phyloP scores from a whole-genome alignment of 2,888 invertebrate genomes.

The Polyommatus icarus region DNA sequence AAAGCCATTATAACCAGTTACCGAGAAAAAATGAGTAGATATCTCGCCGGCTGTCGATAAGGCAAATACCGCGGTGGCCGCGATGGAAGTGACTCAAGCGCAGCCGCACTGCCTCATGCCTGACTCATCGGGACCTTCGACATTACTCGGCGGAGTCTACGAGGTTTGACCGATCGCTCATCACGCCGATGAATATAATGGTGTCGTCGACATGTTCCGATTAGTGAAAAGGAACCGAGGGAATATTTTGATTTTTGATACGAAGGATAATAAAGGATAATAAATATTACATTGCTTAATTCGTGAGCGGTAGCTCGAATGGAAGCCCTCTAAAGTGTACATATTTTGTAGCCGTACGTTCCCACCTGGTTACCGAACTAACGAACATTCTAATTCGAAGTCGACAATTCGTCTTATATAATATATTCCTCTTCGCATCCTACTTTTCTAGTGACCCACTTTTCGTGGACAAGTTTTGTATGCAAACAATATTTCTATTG shows the following conservation, averaged over 20 bases:
- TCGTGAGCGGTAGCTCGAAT: neutral
- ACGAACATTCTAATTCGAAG: neutral
- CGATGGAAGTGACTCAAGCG: slow-evolving; percentile 44
- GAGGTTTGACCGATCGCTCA: neutral
- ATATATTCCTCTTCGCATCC: neutral
- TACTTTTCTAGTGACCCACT: neutral
- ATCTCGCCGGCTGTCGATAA: slow-evolving; percentile 39
- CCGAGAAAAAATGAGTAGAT: slow-evolving; percentile 33
- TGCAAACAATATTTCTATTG: neutral
- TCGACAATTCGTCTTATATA: neutral
- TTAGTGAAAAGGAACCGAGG: neutral
- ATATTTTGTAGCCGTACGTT: neutral
- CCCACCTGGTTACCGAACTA: neutral
- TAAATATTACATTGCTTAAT: neutral
- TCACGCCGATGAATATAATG: neutral
- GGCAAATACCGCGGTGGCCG: slow-evolving; percentile 32
- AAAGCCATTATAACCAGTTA: slow-evolving; percentile 23
- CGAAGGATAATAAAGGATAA: neutral
- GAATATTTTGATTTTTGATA: neutral
- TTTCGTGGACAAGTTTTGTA: neutral
- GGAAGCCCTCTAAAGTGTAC: neutral
- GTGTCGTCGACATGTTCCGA: neutral
- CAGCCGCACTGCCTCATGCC: slow-evolving; percentile 39
- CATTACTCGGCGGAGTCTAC: neutral
- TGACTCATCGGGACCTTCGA: slow-evolving; percentile 41